These are phyloP conservation scores for Dromius quadrimaculatus DNA, from an alignment of 2,888 invertebrate species.

Conservation along the genomic window DNA sequence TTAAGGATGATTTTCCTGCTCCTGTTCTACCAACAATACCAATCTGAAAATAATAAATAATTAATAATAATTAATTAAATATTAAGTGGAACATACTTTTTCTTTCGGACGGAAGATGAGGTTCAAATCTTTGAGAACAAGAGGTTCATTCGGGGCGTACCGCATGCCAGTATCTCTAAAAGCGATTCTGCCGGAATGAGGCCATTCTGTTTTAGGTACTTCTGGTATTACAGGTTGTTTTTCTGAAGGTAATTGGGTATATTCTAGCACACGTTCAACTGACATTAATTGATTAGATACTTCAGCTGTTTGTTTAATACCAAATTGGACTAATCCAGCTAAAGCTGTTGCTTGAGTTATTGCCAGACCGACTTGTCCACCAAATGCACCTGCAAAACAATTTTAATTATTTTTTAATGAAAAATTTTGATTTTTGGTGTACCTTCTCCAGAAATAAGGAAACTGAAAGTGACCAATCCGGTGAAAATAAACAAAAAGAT, in stretches of 20 bases:
- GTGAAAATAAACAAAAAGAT: slow-evolving; percentile 75
- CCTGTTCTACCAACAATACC: slow-evolving; percentile 89
- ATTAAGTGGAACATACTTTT: slow-evolving; percentile 71
- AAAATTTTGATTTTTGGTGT: no score
- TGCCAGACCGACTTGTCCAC: slow-evolving; percentile 75
- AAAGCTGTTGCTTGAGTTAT: slow-evolving; percentile 75
- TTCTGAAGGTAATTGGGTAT: slow-evolving; percentile 77
- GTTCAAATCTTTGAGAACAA: slow-evolving; percentile 80
- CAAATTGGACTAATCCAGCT: slow-evolving; percentile 79
- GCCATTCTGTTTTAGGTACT: slow-evolving; percentile 76
- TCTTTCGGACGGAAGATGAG: slow-evolving; percentile 76
- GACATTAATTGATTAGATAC: slow-evolving; percentile 81
- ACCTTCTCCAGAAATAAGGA: slow-evolving; percentile 68
- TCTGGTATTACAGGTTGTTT: slow-evolving; percentile 68
- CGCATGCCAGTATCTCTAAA: slow-evolving; percentile 75
- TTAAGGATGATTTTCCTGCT: slow-evolving; percentile 85
- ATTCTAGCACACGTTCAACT: slow-evolving; percentile 88
- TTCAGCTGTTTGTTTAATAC: slow-evolving; percentile 87
- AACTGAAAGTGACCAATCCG: slow-evolving; percentile 75
- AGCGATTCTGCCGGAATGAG: slow-evolving; percentile 73
- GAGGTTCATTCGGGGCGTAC: slow-evolving; percentile 73
- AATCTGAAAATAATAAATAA: no score
- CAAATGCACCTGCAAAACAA: slow-evolving; percentile 57
- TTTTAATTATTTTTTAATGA: no score
- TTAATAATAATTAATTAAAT: neutral